Evolutionary conservation across 2,113 vertebrate genomes (phyloP).

Genomic region (Rallus limicola): DNA sequence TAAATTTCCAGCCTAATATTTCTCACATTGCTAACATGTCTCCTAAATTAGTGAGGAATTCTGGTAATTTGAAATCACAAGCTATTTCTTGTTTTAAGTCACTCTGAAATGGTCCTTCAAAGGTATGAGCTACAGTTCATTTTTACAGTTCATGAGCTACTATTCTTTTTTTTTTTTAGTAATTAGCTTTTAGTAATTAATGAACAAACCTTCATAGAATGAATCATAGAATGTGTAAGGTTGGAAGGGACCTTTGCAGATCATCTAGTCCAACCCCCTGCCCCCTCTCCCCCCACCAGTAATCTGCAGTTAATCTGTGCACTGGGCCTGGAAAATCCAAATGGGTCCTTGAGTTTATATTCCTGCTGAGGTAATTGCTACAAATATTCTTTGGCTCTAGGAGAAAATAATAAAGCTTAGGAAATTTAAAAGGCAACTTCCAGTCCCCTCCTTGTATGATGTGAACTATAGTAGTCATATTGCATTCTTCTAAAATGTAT

Average conservation of each 20-base stretch:
- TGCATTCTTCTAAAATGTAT: background rate
- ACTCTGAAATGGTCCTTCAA: background rate
- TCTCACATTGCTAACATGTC: background rate
- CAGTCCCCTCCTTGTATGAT: background rate
- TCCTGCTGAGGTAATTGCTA: background rate
- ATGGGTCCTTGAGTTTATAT: background rate
- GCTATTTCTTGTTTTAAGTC: background rate
- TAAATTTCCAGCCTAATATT: background rate
- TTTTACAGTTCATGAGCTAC: too few relatives aligned
- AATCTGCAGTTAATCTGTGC: background rate
- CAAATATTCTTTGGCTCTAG: background rate
- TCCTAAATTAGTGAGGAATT: background rate
- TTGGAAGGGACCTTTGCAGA: too few relatives aligned
- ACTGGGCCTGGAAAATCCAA: background rate
- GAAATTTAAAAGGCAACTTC: background rate
- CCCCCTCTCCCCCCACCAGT: too few relatives aligned
- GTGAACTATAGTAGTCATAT: background rate
- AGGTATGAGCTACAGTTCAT: background rate
- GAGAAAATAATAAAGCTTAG: background rate
- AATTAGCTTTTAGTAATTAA: background rate
- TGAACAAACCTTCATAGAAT: background rate
- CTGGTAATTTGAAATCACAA: background rate
- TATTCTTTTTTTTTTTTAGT: background rate
- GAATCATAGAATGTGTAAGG: too few relatives aligned
- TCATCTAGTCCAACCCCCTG: too few relatives aligned